Percentiles rank a stretch among this genome's conserved stretches.
phyloP scores from a whole-genome alignment of 2,797 vertebrate genomes.

The Peromyscus eremicus region DNA sequence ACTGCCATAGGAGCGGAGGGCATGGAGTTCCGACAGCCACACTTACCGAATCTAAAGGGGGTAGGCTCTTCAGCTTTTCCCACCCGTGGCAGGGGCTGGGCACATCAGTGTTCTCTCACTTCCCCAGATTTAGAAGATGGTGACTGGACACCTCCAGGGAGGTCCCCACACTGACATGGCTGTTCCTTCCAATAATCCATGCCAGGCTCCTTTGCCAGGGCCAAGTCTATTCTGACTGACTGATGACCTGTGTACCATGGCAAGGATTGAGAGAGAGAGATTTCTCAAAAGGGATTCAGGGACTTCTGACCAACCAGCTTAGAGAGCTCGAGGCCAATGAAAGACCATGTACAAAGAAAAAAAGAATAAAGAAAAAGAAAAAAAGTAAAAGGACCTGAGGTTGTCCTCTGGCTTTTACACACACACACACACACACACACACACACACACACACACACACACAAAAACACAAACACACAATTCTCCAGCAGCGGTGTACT shows the following conservation, averaged over 20 bases:
- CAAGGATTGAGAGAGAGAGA: not conserved
- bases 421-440: too few relatives aligned
- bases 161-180: not conserved
- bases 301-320: not conserved
- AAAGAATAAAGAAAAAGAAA: not conserved
- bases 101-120: not conserved
- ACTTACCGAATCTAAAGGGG: not conserved
- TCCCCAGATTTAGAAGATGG: not conserved
- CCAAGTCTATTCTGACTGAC: not conserved
- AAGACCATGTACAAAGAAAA: not conserved
- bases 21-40: not conserved
- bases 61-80: not conserved
- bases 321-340: not conserved
- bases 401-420: not conserved
- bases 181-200: not conserved
- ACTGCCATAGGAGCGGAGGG: not conserved
- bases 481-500: not conserved
- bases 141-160: not conserved
- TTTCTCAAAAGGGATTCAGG: not conserved
- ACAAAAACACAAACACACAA: not conserved
- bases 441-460: not conserved
- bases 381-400: not conserved
- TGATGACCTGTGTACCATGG: not conserved
- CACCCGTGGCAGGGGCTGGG: accelerated
- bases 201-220: not conserved